A percentile compares a stretch with the other conserved stretches of the same genome.
phyloP scores from a whole-genome alignment of 2,797 vertebrate genomes.

The Notolabrus celidotus region DNA sequence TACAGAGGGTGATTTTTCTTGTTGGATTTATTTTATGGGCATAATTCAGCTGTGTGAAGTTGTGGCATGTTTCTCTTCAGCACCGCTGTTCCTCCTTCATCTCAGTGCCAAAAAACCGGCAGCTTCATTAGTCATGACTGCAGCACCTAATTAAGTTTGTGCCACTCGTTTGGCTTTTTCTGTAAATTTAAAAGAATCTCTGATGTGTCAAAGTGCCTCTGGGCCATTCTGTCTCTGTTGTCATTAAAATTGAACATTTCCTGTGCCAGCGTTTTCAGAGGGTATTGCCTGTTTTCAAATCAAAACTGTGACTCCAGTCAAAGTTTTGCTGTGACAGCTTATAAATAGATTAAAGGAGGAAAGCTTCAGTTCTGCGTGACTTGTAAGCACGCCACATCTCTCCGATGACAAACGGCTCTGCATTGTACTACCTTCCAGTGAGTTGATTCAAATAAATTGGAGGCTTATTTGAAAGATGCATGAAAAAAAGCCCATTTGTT shows the following conservation, averaged over 20 bases:
- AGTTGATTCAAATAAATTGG: constrained; percentile 64
- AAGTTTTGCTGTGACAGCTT: constrained; percentile 59
- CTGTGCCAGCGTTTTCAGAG: constrained; percentile 56
- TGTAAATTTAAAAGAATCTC: constrained; percentile 80
- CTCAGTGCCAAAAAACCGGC: constrained; percentile 67
- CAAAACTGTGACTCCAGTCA: constrained; percentile 58
- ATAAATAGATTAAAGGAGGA: constrained; percentile 70
- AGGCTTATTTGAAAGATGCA: constrained; percentile 69
- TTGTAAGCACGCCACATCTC: constrained; percentile 53
- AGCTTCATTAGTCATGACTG: constrained; percentile 80
- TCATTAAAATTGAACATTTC: constrained; percentile 79
- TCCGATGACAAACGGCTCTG: constrained; percentile 59
- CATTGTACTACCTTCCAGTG: constrained; percentile 60
- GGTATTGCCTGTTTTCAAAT: constrained; percentile 65
- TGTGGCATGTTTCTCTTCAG: constrained; percentile 61
- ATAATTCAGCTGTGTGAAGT: constrained; percentile 62
- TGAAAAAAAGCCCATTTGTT: constrained; percentile 69
- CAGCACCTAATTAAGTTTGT: constrained; percentile 80
- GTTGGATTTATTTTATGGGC: constrained; percentile 50
- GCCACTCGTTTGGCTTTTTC: constrained; percentile 76
- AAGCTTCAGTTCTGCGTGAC: constrained; percentile 48
- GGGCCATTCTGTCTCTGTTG: constrained; percentile 68
- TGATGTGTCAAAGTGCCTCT: constrained; percentile 78
- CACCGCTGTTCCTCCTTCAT: constrained; percentile 60
- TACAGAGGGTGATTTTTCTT: constrained; percentile 37